These are phyloP conservation scores for Clavelina lepadiformis DNA, from an alignment of 23 tunicate genomes.

Conservation along the genomic window DNA sequence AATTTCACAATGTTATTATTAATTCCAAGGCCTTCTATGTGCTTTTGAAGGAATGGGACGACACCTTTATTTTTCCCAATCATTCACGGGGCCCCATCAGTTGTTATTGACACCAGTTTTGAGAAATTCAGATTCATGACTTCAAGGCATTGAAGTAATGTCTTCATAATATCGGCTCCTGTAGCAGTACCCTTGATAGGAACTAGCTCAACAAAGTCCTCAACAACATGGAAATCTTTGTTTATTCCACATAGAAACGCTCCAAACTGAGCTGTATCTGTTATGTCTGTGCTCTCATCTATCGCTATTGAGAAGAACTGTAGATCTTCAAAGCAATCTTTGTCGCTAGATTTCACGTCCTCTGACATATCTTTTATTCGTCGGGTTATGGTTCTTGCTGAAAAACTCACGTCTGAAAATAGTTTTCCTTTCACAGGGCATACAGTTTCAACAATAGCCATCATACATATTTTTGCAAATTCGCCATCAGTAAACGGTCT, in stretches of 20 bases:
- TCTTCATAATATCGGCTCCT: conserved; percentile 66
- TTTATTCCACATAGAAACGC: conserved; percentile 47
- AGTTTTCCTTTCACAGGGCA: conserved; percentile 44
- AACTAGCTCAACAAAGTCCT: conserved; percentile 60
- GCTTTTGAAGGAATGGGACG: conserved; percentile 59
- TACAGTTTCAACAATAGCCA: conserved; percentile 38
- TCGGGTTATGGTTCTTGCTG: conserved; percentile 53
- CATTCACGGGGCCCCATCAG: conserved; percentile 52
- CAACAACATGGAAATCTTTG: conserved; percentile 62
- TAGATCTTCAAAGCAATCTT: conserved; percentile 26
- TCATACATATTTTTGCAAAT: conserved; percentile 48
- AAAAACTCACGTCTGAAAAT: conserved; percentile 42
- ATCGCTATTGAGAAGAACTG: conserved; percentile 53
- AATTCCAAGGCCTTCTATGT: conserved; percentile 44
- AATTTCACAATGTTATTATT: conserved; percentile 36
- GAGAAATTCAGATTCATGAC: conserved; percentile 40
- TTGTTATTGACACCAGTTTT: conserved; percentile 40
- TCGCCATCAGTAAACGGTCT: conserved; percentile 61
- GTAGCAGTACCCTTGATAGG: conserved; percentile 69
- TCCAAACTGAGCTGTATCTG: conserved; percentile 31
- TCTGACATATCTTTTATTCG: conserved; percentile 52
- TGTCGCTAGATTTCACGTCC: conserved; percentile 32
- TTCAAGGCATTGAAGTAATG: conserved; percentile 56
- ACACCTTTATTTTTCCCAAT: conserved; percentile 47
- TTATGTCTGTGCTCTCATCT: too few relatives aligned